Evolutionary conservation across 2,888 invertebrate species (phyloP), one percentile per base, ranked within the genome.

Genomic region (Thera britannica): DNA sequence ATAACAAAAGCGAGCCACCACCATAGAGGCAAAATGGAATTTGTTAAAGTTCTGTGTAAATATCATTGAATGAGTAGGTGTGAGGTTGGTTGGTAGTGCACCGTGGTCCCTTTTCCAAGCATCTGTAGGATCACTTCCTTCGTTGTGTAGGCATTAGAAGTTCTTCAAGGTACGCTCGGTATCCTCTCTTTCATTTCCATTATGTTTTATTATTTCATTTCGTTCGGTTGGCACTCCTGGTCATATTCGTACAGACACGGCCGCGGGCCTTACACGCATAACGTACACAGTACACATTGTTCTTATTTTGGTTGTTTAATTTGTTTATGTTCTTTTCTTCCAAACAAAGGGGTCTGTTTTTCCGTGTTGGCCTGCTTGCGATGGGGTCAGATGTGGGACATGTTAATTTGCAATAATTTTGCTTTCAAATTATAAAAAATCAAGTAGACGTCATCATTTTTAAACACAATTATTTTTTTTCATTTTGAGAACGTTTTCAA

Each of bases 211-310:
- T 77, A 41, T 76, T 68, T 77, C 76, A 79, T 71, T 81, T 78
- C 79, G 77, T 79, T 80, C 84, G 77, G 82, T 81, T 86, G 67
- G 88, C 90, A 91, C 89, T 87, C 82, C 83, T 76, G 83, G 90
- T 92, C 92, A 90, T 91, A 90, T 91, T 89, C 85, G 83, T 90
- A 88, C 91, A 76, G 83, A 91, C 91, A 90, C 90, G 87, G 86
- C 82, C 83, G 38, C 34, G 70, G 79, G 81, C 82, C 81, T 81
- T 83, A 92, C 92, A 92, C 87, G 86, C 87, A 87, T 85, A 80
- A 77, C 74, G 77, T 75, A 90, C 92, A 92, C 91, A 84, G 63
- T 79, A 92, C 90, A 90, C 89, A 84, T 78, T 81, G 75, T 73
- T 79, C 77, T 80, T 73, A 1, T 76, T 72, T 73, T 77, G 75